phyloP scores from a whole-genome alignment of 2,797 vertebrate species.

The Typhlichthys subterraneus region DNA sequence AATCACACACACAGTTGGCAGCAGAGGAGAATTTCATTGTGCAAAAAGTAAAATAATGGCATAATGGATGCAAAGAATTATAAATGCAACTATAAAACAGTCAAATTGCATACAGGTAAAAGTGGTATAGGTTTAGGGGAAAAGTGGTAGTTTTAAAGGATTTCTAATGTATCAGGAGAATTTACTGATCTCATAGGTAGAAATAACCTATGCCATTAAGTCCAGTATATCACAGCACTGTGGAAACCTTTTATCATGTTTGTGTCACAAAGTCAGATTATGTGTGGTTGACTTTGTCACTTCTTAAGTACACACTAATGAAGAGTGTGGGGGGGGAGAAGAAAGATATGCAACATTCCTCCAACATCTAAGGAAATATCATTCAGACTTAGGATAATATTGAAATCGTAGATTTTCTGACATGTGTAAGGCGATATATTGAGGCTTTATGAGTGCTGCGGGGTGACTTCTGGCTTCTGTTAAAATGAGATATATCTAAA shows the following conservation, averaged over 20 bases:
- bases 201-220: conserved; percentile 67
- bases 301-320: conserved; percentile 58
- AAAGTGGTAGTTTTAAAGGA: conserved; percentile 51
- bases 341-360: conserved; percentile 63
- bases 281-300: conserved; percentile 65
- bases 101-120: conserved; percentile 2
- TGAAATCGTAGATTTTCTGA: conserved; percentile 76
- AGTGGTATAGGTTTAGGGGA: conserved; percentile 15
- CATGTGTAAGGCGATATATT: conserved; percentile 73
- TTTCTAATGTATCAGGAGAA: conserved; percentile 63
- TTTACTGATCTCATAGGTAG: conserved; percentile 68
- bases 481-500: conserved; percentile 76
- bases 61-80: conserved; percentile 27
- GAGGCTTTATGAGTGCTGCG: conserved; percentile 72
- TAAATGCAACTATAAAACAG: conserved; percentile 17
- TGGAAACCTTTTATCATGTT: conserved; percentile 62
- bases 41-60: conserved; percentile 59
- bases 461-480: conserved; percentile 70
- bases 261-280: conserved; percentile 75
- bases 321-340: conserved; percentile 37
- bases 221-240: conserved; percentile 61
- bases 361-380: conserved; percentile 74
- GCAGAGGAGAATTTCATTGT: conserved; percentile 58
- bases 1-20: conserved; percentile 55
- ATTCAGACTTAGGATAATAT: conserved; percentile 77